Evolutionary conservation across 2,797 vertebrate species (phyloP).

Genomic region (Carduelis carduelis): DNA sequence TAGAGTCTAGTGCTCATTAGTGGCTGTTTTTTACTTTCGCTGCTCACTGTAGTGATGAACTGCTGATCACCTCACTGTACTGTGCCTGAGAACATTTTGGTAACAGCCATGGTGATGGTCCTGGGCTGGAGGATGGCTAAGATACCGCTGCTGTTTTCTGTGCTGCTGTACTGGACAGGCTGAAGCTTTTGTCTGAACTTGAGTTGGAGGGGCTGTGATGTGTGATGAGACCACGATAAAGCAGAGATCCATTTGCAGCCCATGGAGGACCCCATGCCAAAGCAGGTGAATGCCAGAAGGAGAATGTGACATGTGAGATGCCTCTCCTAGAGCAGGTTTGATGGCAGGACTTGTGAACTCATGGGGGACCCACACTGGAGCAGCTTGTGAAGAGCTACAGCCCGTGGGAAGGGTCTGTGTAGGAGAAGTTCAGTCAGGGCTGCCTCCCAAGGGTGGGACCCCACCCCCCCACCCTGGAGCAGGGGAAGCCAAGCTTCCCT

Average conservation of each 20-base stretch:
- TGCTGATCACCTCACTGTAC: not conserved
- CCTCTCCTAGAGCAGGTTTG: not conserved
- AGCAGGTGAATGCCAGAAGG: not conserved
- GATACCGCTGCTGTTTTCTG: not conserved
- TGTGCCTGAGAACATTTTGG: not conserved
- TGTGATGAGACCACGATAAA: not conserved
- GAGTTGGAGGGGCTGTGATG: rapidly evolving
- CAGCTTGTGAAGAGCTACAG: not conserved
- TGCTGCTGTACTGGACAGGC: not conserved
- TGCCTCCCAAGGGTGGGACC: too few relatives aligned
- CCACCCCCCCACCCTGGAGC: too few relatives aligned
- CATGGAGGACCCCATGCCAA: not conserved
- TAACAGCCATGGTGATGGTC: not conserved
- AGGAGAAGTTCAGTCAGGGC: not conserved
- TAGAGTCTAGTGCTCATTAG: not conserved
- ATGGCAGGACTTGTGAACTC: not conserved
- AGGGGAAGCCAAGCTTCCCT: not conserved
- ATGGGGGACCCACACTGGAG: not conserved
- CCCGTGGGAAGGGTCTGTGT: rapidly evolving
- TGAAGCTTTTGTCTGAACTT: not conserved
- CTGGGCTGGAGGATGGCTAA: not conserved
- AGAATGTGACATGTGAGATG: not conserved
- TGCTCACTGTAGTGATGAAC: not conserved
- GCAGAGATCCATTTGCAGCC: not conserved
- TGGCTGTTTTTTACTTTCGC: not conserved